phyloP scores from a whole-genome alignment of 2,797 vertebrate genomes.

The Psittacula echo region DNA sequence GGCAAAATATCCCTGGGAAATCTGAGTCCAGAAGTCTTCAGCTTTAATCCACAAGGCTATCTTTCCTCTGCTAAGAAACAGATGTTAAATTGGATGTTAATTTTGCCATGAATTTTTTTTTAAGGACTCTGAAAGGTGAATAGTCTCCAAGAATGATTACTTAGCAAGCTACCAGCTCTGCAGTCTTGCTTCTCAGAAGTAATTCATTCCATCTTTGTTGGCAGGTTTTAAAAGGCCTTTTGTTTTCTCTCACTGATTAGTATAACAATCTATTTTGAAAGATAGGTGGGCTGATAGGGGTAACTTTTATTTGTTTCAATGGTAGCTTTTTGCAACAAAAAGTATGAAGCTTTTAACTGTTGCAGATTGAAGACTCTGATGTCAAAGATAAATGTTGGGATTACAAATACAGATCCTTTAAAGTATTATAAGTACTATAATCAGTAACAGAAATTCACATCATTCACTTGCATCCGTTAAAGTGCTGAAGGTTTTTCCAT shows the following conservation, averaged over 20 bases:
- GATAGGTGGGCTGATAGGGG: slow-evolving; percentile 22
- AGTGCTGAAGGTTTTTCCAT: slow-evolving; percentile 41
- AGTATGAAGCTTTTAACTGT: slow-evolving; percentile 43
- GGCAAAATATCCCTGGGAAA: background rate
- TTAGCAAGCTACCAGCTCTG: slow-evolving; percentile 46
- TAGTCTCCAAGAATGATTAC: slow-evolving; percentile 51
- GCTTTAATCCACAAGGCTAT: slow-evolving; percentile 17
- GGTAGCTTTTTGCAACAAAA: slow-evolving; percentile 38
- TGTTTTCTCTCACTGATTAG: slow-evolving; percentile 56
- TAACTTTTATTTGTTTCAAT: slow-evolving; percentile 36
- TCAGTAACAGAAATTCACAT: slow-evolving; percentile 3
- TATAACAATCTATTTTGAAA: slow-evolving; percentile 51
- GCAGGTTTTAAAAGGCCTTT: slow-evolving; percentile 55
- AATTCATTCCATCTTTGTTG: slow-evolving; percentile 64
- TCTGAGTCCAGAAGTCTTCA: slow-evolving; percentile 18
- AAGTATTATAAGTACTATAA: slow-evolving; percentile 44
- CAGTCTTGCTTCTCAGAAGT: slow-evolving; percentile 54
- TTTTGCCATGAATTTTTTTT: slow-evolving; percentile 66
- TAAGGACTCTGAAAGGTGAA: slow-evolving; percentile 57
- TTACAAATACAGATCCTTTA: slow-evolving; percentile 29
- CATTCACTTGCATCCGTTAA: background rate
- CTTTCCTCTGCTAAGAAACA: slow-evolving; percentile 62
- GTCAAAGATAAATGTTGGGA: slow-evolving; percentile 12
- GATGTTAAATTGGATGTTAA: slow-evolving; percentile 72
- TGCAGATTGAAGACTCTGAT: background rate